phyloP scores from a whole-genome alignment of 2,113 vertebrate genomes.

The Aramus guarauna region DNA sequence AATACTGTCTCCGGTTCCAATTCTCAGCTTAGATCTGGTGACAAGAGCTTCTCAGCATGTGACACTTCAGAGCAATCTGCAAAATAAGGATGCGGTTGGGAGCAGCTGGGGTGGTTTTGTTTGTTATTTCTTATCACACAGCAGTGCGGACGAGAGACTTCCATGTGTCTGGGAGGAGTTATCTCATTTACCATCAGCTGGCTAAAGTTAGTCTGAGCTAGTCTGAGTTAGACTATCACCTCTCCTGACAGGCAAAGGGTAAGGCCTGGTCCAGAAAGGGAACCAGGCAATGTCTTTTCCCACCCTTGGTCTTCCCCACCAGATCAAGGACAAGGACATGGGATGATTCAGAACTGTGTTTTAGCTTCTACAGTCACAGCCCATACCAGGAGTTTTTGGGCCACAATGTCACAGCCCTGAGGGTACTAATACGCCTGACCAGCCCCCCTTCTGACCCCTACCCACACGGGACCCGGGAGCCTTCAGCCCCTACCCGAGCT shows the following conservation, averaged over 20 bases:
- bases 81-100: not conserved
- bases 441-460: not conserved
- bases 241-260: not conserved
- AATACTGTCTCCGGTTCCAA: not conserved
- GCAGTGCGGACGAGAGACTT: not conserved
- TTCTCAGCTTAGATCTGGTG: conserved; percentile 32
- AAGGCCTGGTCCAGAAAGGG: not conserved
- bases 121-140: not conserved
- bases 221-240: not conserved
- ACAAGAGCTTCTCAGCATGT: conserved; percentile 4
- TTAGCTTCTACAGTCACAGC: not conserved
- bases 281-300: not conserved
- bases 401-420: not conserved
- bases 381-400: not conserved
- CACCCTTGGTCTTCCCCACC: not conserved
- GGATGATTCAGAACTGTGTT: not conserved
- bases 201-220: not conserved
- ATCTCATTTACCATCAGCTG: not conserved
- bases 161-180: not conserved
- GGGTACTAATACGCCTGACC: not conserved
- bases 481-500: not conserved
- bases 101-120: not conserved
- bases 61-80: not conserved
- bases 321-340: not conserved
- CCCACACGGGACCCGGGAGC: accelerated